A percentile compares a stretch with the other conserved stretches of the same genome.
Evolutionary conservation across 2,113 vertebrate genomes (phyloP).

Genomic region (Hassar affinis): DNA sequence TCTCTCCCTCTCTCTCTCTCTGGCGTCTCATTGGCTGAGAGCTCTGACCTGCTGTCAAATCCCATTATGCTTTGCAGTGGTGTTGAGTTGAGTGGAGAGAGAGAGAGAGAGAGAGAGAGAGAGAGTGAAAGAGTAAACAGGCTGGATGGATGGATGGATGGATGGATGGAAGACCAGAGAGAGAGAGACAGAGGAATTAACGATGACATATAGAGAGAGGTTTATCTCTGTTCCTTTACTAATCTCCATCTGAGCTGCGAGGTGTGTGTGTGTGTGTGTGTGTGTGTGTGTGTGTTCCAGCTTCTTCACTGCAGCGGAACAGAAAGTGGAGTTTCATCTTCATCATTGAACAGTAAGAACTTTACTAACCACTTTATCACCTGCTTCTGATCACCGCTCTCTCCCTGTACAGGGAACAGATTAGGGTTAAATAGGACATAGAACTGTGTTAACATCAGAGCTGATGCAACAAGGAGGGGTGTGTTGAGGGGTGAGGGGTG

Average conservation of each 20-base stretch:
- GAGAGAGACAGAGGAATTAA: neutral
- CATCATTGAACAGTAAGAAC: constrained; percentile 8
- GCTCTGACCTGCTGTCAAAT: constrained; percentile 13
- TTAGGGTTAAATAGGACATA: neutral
- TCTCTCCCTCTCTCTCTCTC: constrained; percentile 4
- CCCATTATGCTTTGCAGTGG: constrained; percentile 43
- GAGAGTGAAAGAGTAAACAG: neutral
- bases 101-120: neutral
- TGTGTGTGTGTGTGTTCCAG: neutral
- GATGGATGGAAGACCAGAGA: neutral
- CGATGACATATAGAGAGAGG: neutral
- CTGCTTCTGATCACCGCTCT: neutral
- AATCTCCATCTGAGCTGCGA: constrained; percentile 19
- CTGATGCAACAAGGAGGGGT: too few relatives aligned
- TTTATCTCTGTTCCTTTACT: constrained; percentile 1
- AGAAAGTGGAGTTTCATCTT: neutral
- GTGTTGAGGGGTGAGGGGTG: too few relatives aligned
- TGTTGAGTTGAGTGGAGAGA: constrained; percentile 25
- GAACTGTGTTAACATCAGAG: neutral
- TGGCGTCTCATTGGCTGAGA: constrained; percentile 35
- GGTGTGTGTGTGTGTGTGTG: neutral
- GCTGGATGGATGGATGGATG: neutral
- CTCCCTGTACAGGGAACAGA: neutral
- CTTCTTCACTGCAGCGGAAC: neutral
- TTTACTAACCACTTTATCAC: neutral